Conservation (phyloP, 1,140 invertebrate genomes). For the Sarcophaga bullata region DNA sequence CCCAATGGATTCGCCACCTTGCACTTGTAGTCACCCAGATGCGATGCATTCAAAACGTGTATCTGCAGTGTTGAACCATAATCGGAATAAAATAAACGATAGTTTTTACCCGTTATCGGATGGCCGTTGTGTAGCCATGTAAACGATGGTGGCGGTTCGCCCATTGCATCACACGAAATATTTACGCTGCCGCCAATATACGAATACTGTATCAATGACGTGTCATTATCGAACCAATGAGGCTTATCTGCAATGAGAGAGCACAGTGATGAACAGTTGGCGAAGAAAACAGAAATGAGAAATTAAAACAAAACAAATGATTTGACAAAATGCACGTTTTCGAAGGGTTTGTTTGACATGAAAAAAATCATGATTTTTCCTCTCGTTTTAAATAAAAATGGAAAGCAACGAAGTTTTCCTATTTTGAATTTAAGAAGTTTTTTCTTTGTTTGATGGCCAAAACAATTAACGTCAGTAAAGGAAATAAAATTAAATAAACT, state of each 20-base stretch:
- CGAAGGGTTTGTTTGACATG: too few relatives aligned
- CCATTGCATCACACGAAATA: constrained; percentile 70
- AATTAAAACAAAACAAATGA: not conserved
- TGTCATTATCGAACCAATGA: constrained; percentile 61
- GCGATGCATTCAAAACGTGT: constrained; percentile 64
- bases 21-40: constrained; percentile 71
- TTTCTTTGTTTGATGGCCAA: too few relatives aligned
- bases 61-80: constrained; percentile 67
- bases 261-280: too few relatives aligned
- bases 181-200: constrained; percentile 69
- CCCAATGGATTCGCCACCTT: constrained; percentile 69
- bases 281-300: constrained; percentile 7
- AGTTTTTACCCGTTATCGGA: constrained; percentile 59
- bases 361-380: too few relatives aligned
- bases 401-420: too few relatives aligned
- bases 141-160: constrained; percentile 70
- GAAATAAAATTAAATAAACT: too few relatives aligned
- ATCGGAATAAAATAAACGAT: constrained; percentile 63
- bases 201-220: constrained; percentile 62
- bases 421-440: too few relatives aligned
- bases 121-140: constrained; percentile 68
- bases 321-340: not conserved
- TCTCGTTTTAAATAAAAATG: too few relatives aligned
- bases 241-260: constrained; percentile 52
- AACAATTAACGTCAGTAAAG: too few relatives aligned